Evolutionary conservation across 2,113 vertebrate genomes (phyloP), one percentile per base, ranked within the genome.

Genomic region (Synodontis membranacea): DNA sequence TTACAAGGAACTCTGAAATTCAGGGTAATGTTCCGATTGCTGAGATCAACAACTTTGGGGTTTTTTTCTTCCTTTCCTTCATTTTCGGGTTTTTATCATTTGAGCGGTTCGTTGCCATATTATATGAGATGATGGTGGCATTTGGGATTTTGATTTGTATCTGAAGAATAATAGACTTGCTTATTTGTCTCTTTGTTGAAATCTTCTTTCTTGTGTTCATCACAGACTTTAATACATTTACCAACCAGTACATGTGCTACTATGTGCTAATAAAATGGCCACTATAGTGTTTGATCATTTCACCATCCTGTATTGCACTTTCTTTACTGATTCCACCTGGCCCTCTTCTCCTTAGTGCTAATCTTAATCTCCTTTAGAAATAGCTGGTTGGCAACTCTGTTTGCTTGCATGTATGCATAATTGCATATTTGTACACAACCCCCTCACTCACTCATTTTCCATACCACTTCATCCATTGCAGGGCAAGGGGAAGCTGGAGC

Each of bases 331-430:
- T 48, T 86, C 42, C n/a, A 64, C 23, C 8, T 74, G 54, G 82
- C 19, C 21, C 37, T 88, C 42, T 44, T 68, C 62, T 39, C 52
- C n/a, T 50, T 48, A 12, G 23, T 5, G 1, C 3, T 72, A 68
- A 39, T 15, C 44, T 54, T 14, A 56, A 17, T 10, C n/a, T 82
- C 52, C 52, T 5, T 17, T 34, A 0, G 5, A 62, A 50, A 23
- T 34, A 52, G 28, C 14, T 46, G 54, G 4, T 28, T 23, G 64
- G 28, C 60, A n/a, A 66, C 10, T 14, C n/a, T 54, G 42, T 74
- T 82, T 66, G 31, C 81, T 42, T n/a, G 81, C 11, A 66, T 34
- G 64, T 68, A 5, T 68, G 62, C 46, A 56, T 60, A 88, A 23
- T 74, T 37, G 4, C 19, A 46, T 75, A 58, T 25, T 74, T 82